These are phyloP conservation scores for Oopsacas minuta DNA, from an alignment of 37 sponge, comb jelly and placozoan species.

Conservation along the genomic window DNA sequence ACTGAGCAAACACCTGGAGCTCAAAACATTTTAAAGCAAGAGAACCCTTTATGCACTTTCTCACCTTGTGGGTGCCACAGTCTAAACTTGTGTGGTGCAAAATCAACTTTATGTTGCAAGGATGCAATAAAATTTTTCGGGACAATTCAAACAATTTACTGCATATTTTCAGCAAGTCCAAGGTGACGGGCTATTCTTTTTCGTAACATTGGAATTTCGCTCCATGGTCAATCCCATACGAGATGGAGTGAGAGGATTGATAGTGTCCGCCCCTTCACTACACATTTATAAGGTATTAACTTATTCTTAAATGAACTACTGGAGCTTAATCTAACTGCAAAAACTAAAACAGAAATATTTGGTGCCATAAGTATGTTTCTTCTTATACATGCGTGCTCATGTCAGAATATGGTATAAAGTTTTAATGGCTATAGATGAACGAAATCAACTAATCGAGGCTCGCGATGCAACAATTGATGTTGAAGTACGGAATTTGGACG, in stretches of 20 bases:
- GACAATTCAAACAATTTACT: constrained; percentile 17
- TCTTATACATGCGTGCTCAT: constrained; percentile 16
- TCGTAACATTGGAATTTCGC: constrained; percentile 6
- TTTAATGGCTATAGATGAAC: constrained; percentile 17
- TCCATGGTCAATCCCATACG: neutral
- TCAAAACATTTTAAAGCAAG: constrained; percentile 17
- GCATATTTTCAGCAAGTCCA: constrained; percentile 17
- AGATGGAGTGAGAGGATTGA: neutral
- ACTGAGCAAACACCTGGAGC: constrained; percentile 22
- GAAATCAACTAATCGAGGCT: constrained; percentile 7
- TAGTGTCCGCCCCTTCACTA: neutral
- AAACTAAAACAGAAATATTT: constrained; percentile 16
- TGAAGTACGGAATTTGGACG: constrained; percentile 15
- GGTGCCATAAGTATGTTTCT: constrained; percentile 12
- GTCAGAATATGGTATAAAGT: constrained; percentile 16
- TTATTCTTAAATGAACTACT: neutral
- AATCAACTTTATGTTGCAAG: neutral
- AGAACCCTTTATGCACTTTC: constrained; percentile 13
- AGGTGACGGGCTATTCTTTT: constrained; percentile 18
- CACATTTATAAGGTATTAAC: neutral
- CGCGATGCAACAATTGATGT: constrained; percentile 14
- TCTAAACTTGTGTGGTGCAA: constrained; percentile 22
- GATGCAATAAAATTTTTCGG: constrained; percentile 26
- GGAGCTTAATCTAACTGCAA: constrained; percentile 7
- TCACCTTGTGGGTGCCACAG: constrained; percentile 19